Evolutionary conservation across 2,888 invertebrate species (phyloP).

Genomic region (Polymixis lichenea): DNA sequence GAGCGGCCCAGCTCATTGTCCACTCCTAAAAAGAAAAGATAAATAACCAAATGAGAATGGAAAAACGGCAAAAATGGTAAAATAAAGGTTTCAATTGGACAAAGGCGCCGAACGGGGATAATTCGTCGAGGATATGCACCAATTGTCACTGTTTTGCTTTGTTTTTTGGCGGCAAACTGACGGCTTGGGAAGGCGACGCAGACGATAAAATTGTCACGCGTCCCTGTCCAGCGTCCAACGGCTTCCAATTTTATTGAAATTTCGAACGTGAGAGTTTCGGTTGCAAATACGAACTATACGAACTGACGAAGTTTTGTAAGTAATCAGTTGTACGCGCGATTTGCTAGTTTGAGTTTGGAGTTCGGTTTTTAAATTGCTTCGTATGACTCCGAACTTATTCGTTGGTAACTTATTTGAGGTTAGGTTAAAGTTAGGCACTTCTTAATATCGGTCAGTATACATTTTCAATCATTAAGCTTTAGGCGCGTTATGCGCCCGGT

Average conservation of each 20-base stretch:
- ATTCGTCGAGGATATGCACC: slow-evolving; percentile 90
- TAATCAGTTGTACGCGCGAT: slow-evolving; percentile 43
- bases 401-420: not conserved
- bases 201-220: slow-evolving; percentile 85
- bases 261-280: slow-evolving; percentile 57
- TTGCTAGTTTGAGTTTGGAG: slow-evolving; percentile 15
- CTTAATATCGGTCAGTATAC: not conserved
- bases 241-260: slow-evolving; percentile 69
- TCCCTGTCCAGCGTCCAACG: slow-evolving; percentile 39
- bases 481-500: too few relatives aligned
- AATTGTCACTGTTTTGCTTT: slow-evolving; percentile 89
- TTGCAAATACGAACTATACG: slow-evolving; percentile 55
- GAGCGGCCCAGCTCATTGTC: slow-evolving; percentile 82
- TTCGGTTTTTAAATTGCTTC: slow-evolving; percentile 26
- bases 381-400: not conserved
- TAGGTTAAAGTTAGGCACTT: slow-evolving; percentile 6
- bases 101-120: slow-evolving; percentile 90
- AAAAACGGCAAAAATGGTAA: slow-evolving; percentile 89
- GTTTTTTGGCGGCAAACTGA: slow-evolving; percentile 82
- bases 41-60: slow-evolving; percentile 91
- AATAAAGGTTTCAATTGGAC: slow-evolving; percentile 89
- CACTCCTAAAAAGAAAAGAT: slow-evolving; percentile 87
- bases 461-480: not conserved
- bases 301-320: slow-evolving; percentile 31
- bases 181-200: slow-evolving; percentile 69